Percentiles rank a stretch among this genome's conserved stretches.
These are phyloP conservation scores for Plecotus auritus DNA, from an alignment of 2,113 vertebrate species.

Conservation along the genomic window DNA sequence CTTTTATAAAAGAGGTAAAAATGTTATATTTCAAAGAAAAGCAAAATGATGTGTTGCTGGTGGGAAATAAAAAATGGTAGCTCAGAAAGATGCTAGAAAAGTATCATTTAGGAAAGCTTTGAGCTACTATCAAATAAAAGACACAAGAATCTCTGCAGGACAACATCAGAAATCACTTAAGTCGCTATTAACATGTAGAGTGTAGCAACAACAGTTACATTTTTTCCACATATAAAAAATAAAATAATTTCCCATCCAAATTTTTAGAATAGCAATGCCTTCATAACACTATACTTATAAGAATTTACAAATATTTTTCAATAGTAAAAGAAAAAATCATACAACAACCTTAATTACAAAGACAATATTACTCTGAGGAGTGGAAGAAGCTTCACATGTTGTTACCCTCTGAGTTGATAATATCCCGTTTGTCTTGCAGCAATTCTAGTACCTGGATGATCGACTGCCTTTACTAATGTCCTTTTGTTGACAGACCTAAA, in stretches of 20 bases:
- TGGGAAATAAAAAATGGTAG: not conserved
- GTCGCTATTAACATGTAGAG: not conserved
- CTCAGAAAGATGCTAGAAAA: not conserved
- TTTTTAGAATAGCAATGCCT: not conserved
- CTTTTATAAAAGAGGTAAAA: conserved; percentile 9
- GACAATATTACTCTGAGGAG: not conserved
- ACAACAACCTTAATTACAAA: not conserved
- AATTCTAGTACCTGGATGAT: not conserved
- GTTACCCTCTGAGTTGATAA: not conserved
- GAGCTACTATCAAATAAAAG: not conserved
- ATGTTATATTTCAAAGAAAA: not conserved
- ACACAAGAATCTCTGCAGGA: not conserved
- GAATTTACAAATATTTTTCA: not conserved
- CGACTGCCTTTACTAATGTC: not conserved
- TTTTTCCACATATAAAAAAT: not conserved
- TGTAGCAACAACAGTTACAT: not conserved
- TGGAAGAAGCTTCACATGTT: not conserved
- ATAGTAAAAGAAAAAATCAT: not conserved
- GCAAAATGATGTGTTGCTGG: not conserved
- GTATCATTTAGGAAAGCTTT: not conserved
- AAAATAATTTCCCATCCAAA: not conserved
- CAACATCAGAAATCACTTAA: not conserved
- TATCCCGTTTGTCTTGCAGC: not conserved
- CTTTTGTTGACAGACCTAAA: not conserved
- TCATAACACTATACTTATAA: not conserved